Evolutionary conservation across 2,888 invertebrate species (phyloP), one percentile per base, ranked within the genome.

Genomic region (Margaritifera margaritifera): DNA sequence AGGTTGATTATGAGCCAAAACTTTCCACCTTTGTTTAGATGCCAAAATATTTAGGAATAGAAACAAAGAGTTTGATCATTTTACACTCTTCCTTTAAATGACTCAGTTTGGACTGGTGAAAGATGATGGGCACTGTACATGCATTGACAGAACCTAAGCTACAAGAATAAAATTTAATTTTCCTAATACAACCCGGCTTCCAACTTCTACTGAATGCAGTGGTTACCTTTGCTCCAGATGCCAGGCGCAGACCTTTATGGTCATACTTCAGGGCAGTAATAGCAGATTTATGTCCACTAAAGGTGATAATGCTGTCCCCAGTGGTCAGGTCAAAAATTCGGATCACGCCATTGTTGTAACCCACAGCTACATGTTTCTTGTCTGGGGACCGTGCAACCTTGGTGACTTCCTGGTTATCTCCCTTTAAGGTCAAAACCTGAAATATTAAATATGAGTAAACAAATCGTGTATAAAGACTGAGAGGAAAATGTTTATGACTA

Each of bases 301-400:
- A 93, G 79, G 94, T 94, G 27, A 92, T 86, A 6, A 93, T 91
- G 69, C 93, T 91, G 79, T 95, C 94, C 11, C 84, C 83, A 52
- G 79, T 93, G 61, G 92, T 92, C 42, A 98, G 89, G 88, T 96
- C 94, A 90, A 94, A 98, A 15, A 96, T 92, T 89, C 94, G 94
- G 0, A 98, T 92, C 57, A 93, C 93, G 2, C 98, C 99, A 91
- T 98, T 96, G 0, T 93, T 92, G 90, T 97, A 98, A 1, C 99
- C 99, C 25, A 95, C 95, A 20, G 98, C 97, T 80, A 99, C 91
- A 78, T 94, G 93, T 63, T 93, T 91, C 68, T 94, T 94, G 87
- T 94, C 94, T 0, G 95, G 94, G 77, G 94, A 95, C 1, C 94
- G 92, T 65, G 94, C 93, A 73, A 98, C 89, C 66, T 92, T 92